Evolutionary conservation across 1,140 invertebrate species (phyloP).

Genomic region (Sitodiplosis mosellana): DNA sequence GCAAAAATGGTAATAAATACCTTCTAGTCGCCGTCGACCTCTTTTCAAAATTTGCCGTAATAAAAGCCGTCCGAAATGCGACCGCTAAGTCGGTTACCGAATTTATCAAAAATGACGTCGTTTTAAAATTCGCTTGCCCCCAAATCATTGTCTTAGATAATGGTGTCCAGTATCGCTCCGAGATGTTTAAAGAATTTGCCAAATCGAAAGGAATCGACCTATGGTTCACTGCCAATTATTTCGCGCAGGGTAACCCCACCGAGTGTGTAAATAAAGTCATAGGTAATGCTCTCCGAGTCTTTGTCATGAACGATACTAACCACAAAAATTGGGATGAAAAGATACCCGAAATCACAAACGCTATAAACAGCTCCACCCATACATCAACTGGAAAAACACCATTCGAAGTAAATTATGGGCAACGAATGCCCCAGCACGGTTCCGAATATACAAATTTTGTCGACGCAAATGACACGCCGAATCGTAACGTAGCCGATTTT

Average conservation of each 20-base stretch:
- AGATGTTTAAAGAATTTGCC: slow-evolving; percentile 8
- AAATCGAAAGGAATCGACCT: slow-evolving; percentile 6
- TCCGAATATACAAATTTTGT: no score
- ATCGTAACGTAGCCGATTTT: no score
- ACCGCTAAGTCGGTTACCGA: slow-evolving; percentile 1
- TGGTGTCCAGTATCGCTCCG: slow-evolving; percentile 9
- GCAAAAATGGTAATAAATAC: neutral
- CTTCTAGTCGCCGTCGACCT: slow-evolving; percentile 6
- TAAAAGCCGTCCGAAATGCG: slow-evolving; percentile 5
- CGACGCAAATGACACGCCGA: no score
- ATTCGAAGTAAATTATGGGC: no score
- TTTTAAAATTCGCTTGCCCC: slow-evolving; percentile 9
- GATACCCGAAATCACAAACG: slow-evolving; percentile 4
- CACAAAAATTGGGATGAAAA: slow-evolving; percentile 10
- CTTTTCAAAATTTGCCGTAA: slow-evolving; percentile 6
- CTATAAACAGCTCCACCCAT: slow-evolving; percentile 5
- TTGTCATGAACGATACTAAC: neutral
- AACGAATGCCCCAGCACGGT: no score
- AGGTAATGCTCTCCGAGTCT: slow-evolving; percentile 5
- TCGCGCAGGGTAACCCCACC: no score
- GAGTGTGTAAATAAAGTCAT: slow-evolving; percentile 7
- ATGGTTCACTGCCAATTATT: slow-evolving; percentile 4
- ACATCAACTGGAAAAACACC: no score
- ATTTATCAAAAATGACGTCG: slow-evolving; percentile 5
- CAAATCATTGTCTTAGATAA: slow-evolving; percentile 11